Evolutionary conservation across 2,797 vertebrate species (phyloP), one percentile per base, ranked within the genome.

Genomic region (Alca torda): DNA sequence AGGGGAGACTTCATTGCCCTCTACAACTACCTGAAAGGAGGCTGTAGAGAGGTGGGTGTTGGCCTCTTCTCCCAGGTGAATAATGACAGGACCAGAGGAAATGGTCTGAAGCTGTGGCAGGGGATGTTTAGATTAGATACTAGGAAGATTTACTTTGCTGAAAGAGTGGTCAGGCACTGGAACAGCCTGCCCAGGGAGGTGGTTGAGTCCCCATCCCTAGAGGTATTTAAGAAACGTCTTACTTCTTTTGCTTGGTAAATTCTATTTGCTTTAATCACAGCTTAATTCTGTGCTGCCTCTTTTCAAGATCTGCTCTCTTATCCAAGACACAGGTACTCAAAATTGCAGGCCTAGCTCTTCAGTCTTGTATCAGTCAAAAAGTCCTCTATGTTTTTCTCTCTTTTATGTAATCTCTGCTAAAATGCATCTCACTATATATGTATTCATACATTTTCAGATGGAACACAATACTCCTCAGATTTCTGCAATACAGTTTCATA

Each of bases 241-340:
- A 60, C 37, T 84, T 68, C 41, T 74, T 91, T 85, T 73, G 30
- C 79, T 76, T 54, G 8, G 46, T 82, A 88, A 94, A 93, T 86
- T 91, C 69, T 69, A 26, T 84, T 90, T 88, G 16, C 88, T 94
- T 95, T 93, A 95, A 91, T 95, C 83, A 84, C 37, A 54, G 74
- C 43, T 90, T 92, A 95, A 87, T 79, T 90, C 53, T 68, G 13
- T 41, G 28, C 28, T 57, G 72, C 33, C 6, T 73, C 24, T 75
- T 93, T 91, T 81, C 59, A 95, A 90, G 77, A 54, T 65, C 35
- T 72, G 17, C 74, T 80, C 16, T 75, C 26, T 65, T 69, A 88
- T n/a, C 46, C 33, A 73, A 90, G 54, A 73, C 7, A 72, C 10
- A 84, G 30, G 25, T 56, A 79, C 35, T 41, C 43, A 90, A 65